Evolutionary conservation across 2,888 invertebrate species (phyloP).

Genomic region (Calameuta idolon): DNA sequence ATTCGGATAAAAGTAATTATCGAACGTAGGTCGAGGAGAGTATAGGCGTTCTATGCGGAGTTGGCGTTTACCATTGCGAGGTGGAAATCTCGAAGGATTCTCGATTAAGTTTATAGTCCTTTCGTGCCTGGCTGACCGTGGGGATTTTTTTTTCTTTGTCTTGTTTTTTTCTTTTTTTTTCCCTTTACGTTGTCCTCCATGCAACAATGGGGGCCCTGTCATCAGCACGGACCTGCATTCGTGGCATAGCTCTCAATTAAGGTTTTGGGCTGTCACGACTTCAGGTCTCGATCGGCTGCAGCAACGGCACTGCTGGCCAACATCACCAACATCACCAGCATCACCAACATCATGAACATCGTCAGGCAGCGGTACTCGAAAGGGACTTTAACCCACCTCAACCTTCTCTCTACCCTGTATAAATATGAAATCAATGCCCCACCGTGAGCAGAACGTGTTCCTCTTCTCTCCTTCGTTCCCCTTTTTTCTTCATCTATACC

Average conservation of each 20-base stretch:
- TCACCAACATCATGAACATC: not conserved
- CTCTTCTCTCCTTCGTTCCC: not conserved
- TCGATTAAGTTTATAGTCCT: not conserved
- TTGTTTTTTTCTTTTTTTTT: conserved; percentile 6
- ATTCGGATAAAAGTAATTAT: no score
- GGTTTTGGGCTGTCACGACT: conserved; percentile 20
- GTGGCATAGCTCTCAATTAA: conserved; percentile 56
- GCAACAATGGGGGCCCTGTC: conserved; percentile 54
- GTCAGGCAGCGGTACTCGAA: conserved; percentile 19
- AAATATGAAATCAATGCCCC: conserved; percentile 47
- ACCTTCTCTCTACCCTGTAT: conserved; percentile 20
- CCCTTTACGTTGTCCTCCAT: conserved; percentile 23
- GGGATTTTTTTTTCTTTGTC: not conserved
- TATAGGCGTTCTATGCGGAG: not conserved
- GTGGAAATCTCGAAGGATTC: not conserved
- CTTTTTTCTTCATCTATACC: not conserved
- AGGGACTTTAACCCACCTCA: conserved; percentile 21
- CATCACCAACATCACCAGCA: not conserved
- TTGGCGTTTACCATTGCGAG: not conserved
- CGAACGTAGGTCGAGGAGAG: no score
- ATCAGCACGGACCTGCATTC: conserved; percentile 45
- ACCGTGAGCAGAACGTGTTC: conserved; percentile 18
- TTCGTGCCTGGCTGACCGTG: not conserved
- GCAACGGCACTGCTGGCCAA: conserved; percentile 3
- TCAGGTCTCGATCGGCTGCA: conserved; percentile 15